Conservation (phyloP, 2,797 vertebrate genomes). For the Mormyrus hasselquistii region DNA sequence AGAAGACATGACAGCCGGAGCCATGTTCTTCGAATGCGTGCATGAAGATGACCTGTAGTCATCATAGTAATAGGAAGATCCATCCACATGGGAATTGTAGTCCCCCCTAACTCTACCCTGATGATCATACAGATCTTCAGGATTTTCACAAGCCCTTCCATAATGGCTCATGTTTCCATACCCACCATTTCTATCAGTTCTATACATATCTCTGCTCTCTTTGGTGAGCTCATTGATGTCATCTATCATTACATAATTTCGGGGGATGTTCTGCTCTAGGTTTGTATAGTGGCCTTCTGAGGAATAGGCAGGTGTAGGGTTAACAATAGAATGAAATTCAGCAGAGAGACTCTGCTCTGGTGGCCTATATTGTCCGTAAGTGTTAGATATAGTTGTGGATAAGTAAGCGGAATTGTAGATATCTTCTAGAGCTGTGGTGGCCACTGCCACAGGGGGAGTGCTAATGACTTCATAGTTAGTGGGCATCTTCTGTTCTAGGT, state of each 20-base stretch:
- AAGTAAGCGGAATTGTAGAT: conserved; percentile 70
- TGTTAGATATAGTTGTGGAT: conserved; percentile 52
- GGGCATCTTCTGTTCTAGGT: conserved; percentile 91
- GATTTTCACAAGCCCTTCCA: conserved; percentile 83
- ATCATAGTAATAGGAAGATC: conserved; percentile 76
- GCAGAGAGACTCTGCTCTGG: conserved; percentile 52
- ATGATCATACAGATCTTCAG: conserved; percentile 87
- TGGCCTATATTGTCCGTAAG: conserved; percentile 65
- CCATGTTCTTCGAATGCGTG: conserved; percentile 78
- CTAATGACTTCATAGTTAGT: conserved; percentile 92
- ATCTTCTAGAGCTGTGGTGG: conserved; percentile 71
- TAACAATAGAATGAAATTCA: conserved; percentile 60
- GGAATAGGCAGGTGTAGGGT: conserved; percentile 72
- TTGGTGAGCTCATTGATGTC: conserved; percentile 97
- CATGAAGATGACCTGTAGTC: conserved; percentile 74
- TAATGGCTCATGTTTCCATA: conserved; percentile 71
- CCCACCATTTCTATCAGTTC: conserved; percentile 61
- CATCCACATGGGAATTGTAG: conserved; percentile 73
- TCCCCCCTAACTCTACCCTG: conserved; percentile 80
- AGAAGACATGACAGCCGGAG: conserved; percentile 81
- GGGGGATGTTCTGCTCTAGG: conserved; percentile 88
- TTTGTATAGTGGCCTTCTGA: conserved; percentile 82
- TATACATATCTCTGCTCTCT: conserved; percentile 77
- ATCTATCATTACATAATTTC: conserved; percentile 97
- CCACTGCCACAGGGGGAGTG: conserved; percentile 70